Base-by-base conservation (phyloP, 30 jellyfish, hydroid and myxozoan genomes). In the Cassiopea xamachana region DNA sequence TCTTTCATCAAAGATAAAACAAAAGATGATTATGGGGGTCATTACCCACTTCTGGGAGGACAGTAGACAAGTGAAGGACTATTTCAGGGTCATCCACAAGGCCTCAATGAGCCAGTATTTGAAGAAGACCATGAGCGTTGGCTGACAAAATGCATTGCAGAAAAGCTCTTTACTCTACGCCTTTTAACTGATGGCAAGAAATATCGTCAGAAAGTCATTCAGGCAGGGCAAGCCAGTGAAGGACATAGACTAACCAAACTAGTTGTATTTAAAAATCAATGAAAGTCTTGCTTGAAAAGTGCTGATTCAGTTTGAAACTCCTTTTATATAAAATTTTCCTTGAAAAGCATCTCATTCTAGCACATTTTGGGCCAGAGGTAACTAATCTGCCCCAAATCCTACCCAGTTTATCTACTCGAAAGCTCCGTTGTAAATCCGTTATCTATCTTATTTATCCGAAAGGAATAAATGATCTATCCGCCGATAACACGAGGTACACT, bases 151-250 rank as follows among this genome's bases (percentile, higher is more conserved):
- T 55, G 64, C 12, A 55, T 84, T 17, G 86, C 92, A 60, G 94
- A 87, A 70, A 87, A 75, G 59, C 75, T 13, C 77, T 87, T 87
- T 71, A 74, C 73, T 2, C 89, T 87, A 4, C 90, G 94, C 3
- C 89, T 87, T 14, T 87, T 74, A 82, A 87, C 94, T 2, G 74
- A 87, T 48, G 94, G 94, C 2, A 87, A 87, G 77, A 58, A 59
- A n/a, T 87, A 87, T 39, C 62, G 83, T 48, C 72, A 64, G 47
- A 43, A 72, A 55, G 83, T 87, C 46, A 87, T 87, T 43, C 90
- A 74, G 62, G 89, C 47, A 75, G 94, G 94, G 46, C 46, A 87
- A 64, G 94, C 51, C 14, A 86, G 82, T 61, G 83, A 49, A 48
- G 75, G 94, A 73, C 94, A 87, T 59, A 55, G 78, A 48, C 89